These are phyloP conservation scores for Hylaeus volcanicus DNA, from an alignment of 1,140 invertebrate genomes.

Conservation along the genomic window DNA sequence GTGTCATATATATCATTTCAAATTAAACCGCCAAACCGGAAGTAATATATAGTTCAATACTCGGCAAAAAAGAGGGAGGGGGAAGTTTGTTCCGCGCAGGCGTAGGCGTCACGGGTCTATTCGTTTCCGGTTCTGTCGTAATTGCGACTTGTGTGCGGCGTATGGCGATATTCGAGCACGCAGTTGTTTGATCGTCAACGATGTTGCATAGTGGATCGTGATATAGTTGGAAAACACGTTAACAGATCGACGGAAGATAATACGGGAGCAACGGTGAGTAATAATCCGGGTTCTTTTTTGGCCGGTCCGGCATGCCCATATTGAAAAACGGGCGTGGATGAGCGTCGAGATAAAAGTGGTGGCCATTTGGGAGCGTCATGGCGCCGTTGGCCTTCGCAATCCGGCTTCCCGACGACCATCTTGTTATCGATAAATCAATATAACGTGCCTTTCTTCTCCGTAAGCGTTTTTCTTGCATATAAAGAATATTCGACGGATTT, in stretches of 20 bases:
- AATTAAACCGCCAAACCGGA: constrained; percentile 22
- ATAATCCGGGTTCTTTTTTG: constrained; percentile 39
- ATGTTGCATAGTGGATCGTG: constrained; percentile 52
- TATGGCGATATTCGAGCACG: constrained; percentile 21
- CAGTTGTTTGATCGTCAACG: constrained; percentile 53
- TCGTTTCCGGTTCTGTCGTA: constrained; percentile 40
- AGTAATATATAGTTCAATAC: neutral
- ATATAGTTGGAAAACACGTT: constrained; percentile 53
- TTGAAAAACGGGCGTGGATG: constrained; percentile 44
- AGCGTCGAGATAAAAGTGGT: constrained; percentile 49
- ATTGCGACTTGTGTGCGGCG: constrained; percentile 49
- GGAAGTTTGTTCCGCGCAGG: constrained; percentile 14
- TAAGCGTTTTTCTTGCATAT: constrained; percentile 35
- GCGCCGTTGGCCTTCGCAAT: constrained; percentile 68
- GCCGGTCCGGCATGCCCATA: constrained; percentile 17
- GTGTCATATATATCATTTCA: neutral
- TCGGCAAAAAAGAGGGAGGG: neutral
- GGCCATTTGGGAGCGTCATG: constrained; percentile 64
- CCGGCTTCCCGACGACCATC: constrained; percentile 71
- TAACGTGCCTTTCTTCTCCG: constrained; percentile 53
- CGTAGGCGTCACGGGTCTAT: neutral
- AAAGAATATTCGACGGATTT: constrained; percentile 41
- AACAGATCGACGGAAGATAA: constrained; percentile 59
- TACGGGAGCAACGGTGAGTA: constrained; percentile 56
- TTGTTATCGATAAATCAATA: constrained; percentile 74